A percentile compares a stretch with the other conserved stretches of the same genome.
Evolutionary conservation across 2,113 vertebrate species (phyloP).

Genomic region (Nannospalax galili): DNA sequence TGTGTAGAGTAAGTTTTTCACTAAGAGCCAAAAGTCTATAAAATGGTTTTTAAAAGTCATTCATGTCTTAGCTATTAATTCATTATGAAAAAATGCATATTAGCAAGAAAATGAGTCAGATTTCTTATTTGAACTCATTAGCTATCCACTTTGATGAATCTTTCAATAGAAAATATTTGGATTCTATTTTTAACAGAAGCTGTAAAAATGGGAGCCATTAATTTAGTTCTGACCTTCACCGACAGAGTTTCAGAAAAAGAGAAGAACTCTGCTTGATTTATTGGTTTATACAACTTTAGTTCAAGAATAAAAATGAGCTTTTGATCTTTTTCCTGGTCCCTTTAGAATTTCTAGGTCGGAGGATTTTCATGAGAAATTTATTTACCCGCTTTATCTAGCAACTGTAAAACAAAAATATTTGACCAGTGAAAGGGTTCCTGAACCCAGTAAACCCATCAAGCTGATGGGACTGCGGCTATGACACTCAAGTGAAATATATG

Average conservation of each 20-base stretch:
- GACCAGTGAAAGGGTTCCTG: conserved; percentile 75
- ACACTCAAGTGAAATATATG: conserved; percentile 56
- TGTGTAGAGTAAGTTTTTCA: not conserved
- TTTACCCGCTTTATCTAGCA: conserved; percentile 76
- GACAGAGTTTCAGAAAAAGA: conserved; percentile 43
- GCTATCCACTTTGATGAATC: conserved; percentile 1
- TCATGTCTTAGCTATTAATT: not conserved
- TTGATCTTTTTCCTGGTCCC: conserved; percentile 60
- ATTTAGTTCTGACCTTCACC: conserved; percentile 50
- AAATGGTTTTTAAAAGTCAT: not conserved
- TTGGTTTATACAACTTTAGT: conserved; percentile 53
- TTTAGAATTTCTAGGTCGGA: conserved; percentile 68
- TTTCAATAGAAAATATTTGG: conserved; percentile 63
- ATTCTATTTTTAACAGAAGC: conserved; percentile 62
- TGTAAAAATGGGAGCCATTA: conserved; percentile 41
- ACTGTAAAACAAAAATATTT: conserved; percentile 79
- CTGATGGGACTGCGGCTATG: conserved; percentile 67
- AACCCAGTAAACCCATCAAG: conserved; percentile 74
- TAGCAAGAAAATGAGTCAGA: conserved; percentile 24
- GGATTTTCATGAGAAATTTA: conserved; percentile 69
- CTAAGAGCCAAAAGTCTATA: not conserved
- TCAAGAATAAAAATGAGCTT: conserved; percentile 53
- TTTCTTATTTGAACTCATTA: conserved; percentile 33
- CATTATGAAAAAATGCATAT: conserved; percentile 16
- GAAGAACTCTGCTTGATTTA: conserved; percentile 56